Percentiles rank a stretch among this genome's conserved stretches.
These are phyloP conservation scores for Mus caroli DNA, from an alignment of 2,797 vertebrate species.

Conservation along the genomic window DNA sequence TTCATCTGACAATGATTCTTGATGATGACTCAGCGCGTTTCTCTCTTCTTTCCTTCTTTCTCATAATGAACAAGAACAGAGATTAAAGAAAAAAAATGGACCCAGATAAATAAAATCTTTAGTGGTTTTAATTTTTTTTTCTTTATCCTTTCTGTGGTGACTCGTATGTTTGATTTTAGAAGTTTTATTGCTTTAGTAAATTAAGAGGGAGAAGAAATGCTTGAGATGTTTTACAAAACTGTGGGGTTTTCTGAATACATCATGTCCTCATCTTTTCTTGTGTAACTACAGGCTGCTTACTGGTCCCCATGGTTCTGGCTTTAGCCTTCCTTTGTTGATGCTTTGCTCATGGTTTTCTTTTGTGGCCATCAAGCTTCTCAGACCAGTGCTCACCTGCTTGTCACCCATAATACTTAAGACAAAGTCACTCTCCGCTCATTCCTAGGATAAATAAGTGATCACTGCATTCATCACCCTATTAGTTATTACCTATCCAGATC, in stretches of 20 bases:
- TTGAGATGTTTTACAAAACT: constrained; percentile 32
- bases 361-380: constrained; percentile 49
- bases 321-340: constrained; percentile 37
- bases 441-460: background rate
- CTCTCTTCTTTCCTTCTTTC: constrained; percentile 70
- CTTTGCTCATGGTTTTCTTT: constrained; percentile 51
- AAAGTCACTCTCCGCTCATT: background rate
- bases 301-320: background rate
- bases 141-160: constrained; percentile 2
- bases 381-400: constrained; percentile 42
- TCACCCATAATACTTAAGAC: constrained; percentile 2
- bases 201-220: background rate
- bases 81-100: constrained; percentile 37
- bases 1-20: constrained; percentile 39
- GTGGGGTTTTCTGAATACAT: background rate
- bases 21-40: background rate
- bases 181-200: constrained; percentile 63
- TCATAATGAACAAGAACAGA: background rate
- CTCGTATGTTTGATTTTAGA: constrained; percentile 51
- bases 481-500: background rate
- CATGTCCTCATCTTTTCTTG: background rate
- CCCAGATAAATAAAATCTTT: constrained; percentile 7
- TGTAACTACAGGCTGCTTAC: background rate
- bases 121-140: background rate
- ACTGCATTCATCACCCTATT: background rate